Evolutionary conservation across 2,113 vertebrate species (phyloP), one percentile per base, ranked within the genome.

Genomic region (Zeus faber): DNA sequence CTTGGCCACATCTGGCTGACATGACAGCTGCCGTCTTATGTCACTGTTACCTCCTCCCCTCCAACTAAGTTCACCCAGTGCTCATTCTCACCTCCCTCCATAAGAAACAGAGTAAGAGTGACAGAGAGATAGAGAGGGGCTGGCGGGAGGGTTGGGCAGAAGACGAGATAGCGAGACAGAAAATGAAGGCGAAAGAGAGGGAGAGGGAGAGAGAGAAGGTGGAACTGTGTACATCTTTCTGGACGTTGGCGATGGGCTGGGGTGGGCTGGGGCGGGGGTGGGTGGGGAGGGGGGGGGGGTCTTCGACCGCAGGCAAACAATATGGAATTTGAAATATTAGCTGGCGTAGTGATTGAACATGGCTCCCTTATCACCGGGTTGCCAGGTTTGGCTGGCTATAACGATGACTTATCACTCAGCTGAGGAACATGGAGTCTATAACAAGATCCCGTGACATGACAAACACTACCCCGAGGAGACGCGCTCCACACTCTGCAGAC

Each of bases 271-370:
- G 62, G 76, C 3, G 8, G 33, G 22, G 13, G 24, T 3, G 14
- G n/a, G 45, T 41, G 25, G n/a, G 24, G 54, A 43, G 25, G 59
- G 41, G 9, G 50, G 56, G 59, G 65, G 68, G 58, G 73, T 77
- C 69, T 77, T 84, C 54, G 35, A 83, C 86, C 74, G 76, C 74
- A 77, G 82, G 77, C 79, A 81, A 84, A 89, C 84, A 89, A 87
- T 86, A 88, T 88, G 70, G 84, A 87, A 89, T 89, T 87, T 89
- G 87, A 89, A 87, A 89, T 90, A 88, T 89, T 89, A 88, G 87
- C 84, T 47, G 45, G 72, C 54, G 62, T 69, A 52, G 83, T 90
- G 89, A 90, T 89, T 89, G 88, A 90, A 87, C 85, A 86, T 84
- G 82, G 80, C 76, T 86, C 81, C 81, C 87, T 89, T 89, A 90